Percentiles rank a stretch among this genome's conserved stretches.
phyloP scores from a whole-genome alignment of 2,113 vertebrate genomes.

The Eulemur rufifrons region DNA sequence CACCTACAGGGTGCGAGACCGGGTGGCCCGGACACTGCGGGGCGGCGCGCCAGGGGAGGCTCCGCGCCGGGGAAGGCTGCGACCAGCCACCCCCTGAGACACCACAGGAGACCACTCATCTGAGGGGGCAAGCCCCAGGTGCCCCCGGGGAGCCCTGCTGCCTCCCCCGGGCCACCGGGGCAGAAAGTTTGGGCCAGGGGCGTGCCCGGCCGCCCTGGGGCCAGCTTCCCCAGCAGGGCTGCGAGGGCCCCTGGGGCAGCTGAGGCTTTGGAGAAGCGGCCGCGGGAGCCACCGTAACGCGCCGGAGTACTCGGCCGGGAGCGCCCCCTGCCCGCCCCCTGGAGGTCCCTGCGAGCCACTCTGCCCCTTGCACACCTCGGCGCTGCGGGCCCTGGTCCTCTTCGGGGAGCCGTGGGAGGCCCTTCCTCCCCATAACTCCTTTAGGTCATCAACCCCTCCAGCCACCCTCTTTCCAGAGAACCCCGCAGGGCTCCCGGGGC shows the following conservation, averaged over 20 bases:
- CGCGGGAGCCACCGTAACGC: neutral
- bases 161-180: neutral
- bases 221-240: neutral
- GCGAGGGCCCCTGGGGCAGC: neutral
- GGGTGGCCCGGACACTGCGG: neutral
- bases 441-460: neutral
- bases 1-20: neutral
- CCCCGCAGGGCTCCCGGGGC: neutral
- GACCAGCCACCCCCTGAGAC: neutral
- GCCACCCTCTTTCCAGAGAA: neutral
- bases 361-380: neutral
- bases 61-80: neutral
- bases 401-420: neutral
- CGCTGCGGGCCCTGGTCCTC: neutral
- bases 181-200: constrained; percentile 66
- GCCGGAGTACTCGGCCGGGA: neutral
- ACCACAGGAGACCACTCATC: neutral
- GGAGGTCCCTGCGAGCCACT: neutral
- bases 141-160: neutral
- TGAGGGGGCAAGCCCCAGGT: neutral
- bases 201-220: neutral
- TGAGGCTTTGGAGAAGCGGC: neutral
- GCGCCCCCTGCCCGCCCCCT: neutral
- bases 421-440: constrained; percentile 27
- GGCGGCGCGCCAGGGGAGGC: neutral